Evolutionary conservation across 2,113 vertebrate species (phyloP).

Genomic region (Oryzias celebensis): DNA sequence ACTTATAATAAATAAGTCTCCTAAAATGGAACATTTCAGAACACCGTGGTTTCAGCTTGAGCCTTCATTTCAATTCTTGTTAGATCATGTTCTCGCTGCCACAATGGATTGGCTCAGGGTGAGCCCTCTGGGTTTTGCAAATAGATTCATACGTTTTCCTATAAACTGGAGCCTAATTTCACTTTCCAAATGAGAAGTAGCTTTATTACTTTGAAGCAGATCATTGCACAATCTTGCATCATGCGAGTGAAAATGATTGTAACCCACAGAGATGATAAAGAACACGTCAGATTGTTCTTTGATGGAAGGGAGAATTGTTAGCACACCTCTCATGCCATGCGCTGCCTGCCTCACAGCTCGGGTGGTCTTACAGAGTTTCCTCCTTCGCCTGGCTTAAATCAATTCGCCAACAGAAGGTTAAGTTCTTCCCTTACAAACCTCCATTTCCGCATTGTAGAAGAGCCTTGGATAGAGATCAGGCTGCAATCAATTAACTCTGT

Average conservation of each 20-base stretch:
- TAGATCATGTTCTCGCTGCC: conserved; percentile 5
- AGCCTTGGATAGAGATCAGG: conserved; percentile 61
- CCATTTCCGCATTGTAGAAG: conserved; percentile 49
- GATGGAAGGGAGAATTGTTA: conserved; percentile 19
- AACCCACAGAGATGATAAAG: conserved; percentile 27
- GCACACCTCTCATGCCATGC: conserved; percentile 31
- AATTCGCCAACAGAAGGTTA: conserved; percentile 59
- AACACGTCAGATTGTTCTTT: conserved; percentile 30
- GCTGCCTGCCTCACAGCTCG: conserved; percentile 28
- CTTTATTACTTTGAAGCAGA: conserved; percentile 37
- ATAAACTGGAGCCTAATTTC: conserved; percentile 17
- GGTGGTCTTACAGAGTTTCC: conserved; percentile 33
- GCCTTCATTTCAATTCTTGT: background rate
- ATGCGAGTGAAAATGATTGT: conserved; percentile 37
- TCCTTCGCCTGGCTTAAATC: conserved; percentile 37
- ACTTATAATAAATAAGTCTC: conserved; percentile 26
- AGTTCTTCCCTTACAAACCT: conserved; percentile 40
- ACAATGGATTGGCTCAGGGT: conserved; percentile 1
- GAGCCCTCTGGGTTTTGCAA: background rate
- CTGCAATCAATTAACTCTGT: conserved; percentile 75
- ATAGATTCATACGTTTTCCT: conserved; percentile 18
- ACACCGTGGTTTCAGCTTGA: conserved; percentile 22
- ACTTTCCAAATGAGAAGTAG: conserved; percentile 21
- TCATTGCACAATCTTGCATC: conserved; percentile 53
- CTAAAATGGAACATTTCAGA: conserved; percentile 23